phyloP scores from a whole-genome alignment of 2,888 invertebrate genomes.

The Oithona nana region DNA sequence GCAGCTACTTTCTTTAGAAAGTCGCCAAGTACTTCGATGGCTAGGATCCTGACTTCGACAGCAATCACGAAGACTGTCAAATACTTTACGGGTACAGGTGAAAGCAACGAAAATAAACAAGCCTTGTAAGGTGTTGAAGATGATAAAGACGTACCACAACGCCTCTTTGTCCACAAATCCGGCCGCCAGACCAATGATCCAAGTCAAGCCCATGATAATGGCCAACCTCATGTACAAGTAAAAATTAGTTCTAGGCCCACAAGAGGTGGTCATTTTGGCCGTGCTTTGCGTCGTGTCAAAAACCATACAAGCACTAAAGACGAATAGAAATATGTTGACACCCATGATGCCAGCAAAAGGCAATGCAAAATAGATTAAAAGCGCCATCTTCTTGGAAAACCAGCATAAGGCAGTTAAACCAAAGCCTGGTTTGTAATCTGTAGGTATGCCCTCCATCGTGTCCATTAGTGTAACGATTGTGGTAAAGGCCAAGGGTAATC shows the following conservation, averaged over 20 bases:
- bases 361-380: conserved; percentile 34
- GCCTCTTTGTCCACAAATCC: conserved; percentile 27
- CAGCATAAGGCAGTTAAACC: conserved; percentile 31
- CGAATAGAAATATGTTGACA: conserved; percentile 30
- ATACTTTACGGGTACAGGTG: conserved; percentile 31
- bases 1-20: not conserved
- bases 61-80: conserved; percentile 18
- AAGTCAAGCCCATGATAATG: conserved; percentile 33
- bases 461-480: not conserved
- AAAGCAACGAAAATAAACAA: conserved; percentile 33
- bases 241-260: conserved; percentile 25
- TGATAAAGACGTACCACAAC: conserved; percentile 32
- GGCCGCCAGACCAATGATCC: conserved; percentile 32
- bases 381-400: conserved; percentile 32
- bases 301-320: conserved; percentile 29
- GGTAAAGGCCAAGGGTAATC: conserved; percentile 24
- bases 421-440: conserved; percentile 29
- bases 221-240: conserved; percentile 31
- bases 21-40: not conserved
- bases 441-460: conserved; percentile 19
- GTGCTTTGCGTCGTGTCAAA: conserved; percentile 27
- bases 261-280: conserved; percentile 23
- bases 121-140: conserved; percentile 33
- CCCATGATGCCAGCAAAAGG: conserved; percentile 31
- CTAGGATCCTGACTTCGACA: not conserved